Conservation (phyloP, 2,113 vertebrate genomes). For the Zapus hudsonius region DNA sequence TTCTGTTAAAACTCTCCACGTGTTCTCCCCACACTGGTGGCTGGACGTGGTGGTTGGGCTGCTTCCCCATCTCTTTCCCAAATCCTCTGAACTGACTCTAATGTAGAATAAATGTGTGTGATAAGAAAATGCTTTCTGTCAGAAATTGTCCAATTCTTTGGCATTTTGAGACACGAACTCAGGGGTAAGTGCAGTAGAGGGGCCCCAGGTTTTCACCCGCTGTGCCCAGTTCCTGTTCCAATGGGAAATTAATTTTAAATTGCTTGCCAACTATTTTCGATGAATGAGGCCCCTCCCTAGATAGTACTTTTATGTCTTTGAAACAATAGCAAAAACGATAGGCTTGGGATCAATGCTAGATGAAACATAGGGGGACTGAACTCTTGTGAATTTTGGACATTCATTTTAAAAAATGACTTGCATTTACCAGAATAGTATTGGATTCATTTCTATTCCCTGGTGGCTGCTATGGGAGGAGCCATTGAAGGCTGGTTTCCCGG, state of each 20-base stretch:
- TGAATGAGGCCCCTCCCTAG: neutral
- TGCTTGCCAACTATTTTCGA: neutral
- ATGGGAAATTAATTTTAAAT: conserved; percentile 36
- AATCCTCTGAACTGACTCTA: too few relatives aligned
- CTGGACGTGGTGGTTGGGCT: too few relatives aligned
- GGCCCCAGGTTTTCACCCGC: too few relatives aligned
- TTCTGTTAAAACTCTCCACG: too few relatives aligned
- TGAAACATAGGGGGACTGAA: neutral
- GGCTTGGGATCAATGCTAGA: neutral
- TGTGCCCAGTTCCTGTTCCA: too few relatives aligned
- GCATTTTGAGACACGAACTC: too few relatives aligned
- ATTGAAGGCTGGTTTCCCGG: neutral
- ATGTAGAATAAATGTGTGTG: too few relatives aligned
- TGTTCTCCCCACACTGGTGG: too few relatives aligned
- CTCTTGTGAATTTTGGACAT: neutral
- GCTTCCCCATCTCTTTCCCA: too few relatives aligned
- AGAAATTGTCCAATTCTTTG: too few relatives aligned
- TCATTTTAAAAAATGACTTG: neutral
- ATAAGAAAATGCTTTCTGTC: too few relatives aligned
- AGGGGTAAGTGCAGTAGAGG: too few relatives aligned
- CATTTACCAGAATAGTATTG: neutral
- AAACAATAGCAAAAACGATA: neutral
- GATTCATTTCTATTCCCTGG: conserved; percentile 18
- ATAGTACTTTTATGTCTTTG: neutral
- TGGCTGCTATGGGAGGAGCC: neutral